Base-by-base conservation (phyloP, 2,797 vertebrate species). In the Sebastes glaucus region DNA sequence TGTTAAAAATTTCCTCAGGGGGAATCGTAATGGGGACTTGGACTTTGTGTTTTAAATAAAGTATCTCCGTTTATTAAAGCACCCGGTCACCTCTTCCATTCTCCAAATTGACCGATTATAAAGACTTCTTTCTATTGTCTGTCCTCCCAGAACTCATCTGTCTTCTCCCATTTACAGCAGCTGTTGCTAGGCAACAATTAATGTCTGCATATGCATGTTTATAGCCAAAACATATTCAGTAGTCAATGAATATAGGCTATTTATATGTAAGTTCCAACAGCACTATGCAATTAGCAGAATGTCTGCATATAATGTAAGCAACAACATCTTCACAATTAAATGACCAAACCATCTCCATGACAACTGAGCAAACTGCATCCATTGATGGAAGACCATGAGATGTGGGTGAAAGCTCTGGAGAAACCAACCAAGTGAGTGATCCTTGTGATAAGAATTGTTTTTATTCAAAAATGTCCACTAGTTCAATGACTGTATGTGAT, bases 101-200 rank as follows among this genome's bases (percentile, higher is more conserved):
- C 68, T 89, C 55, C 78, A 60, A 60, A 52, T 14, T 74, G 80
- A 86, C 80, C 49, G 55, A 71, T 71, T 76, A 78, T 66, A 71
- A 75, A 72, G 61, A 73, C 46, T n/a, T 46, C 23, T 77, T 64
- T 70, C 63, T 30, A 5, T 11, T 65, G 46, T 85, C 75, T 77
- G 33, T 85, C 74, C 76, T 72, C 77, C 60, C 70, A 81, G 70
- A 71, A 73, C 56, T 88, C 79, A 76, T 89, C 84, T 71, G 64
- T 82, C 78, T 72, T 74, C 71, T 77, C 60, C 80, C 77, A 88
- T 86, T 84, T 86, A 86, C 79, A 86, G 82, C 83, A 76, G 74
- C 88, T 87, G 89, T 92, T 92, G 91, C 91, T 80, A 89, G 55
- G 91, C 88, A 91, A 91, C 89, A 79, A 85, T 81, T 87, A 86